Percentiles rank a stretch among this genome's conserved stretches.
These are phyloP conservation scores for Malurus elegans DNA, from an alignment of 2,113 vertebrate genomes.

Conservation along the genomic window DNA sequence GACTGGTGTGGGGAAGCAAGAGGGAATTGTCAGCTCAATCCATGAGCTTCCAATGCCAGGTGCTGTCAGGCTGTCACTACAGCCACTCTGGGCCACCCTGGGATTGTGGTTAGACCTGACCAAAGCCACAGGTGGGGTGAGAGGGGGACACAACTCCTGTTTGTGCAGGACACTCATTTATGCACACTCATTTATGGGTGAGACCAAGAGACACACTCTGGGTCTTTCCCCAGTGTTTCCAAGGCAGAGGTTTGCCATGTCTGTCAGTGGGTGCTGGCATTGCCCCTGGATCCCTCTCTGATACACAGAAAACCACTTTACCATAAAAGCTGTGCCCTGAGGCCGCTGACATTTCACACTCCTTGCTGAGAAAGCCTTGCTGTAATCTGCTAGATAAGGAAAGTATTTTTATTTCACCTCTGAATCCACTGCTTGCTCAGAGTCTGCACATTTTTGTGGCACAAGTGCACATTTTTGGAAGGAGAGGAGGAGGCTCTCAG, in stretches of 20 bases:
- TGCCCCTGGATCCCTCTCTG: neutral
- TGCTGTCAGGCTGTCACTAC: neutral
- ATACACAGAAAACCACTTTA: neutral
- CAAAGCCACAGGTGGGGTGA: neutral
- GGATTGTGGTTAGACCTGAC: neutral
- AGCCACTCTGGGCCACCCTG: neutral
- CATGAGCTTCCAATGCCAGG: accelerated
- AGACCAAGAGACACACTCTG: neutral
- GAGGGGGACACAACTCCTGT: neutral
- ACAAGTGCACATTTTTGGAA: constrained; percentile 30
- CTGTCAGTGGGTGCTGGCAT: neutral
- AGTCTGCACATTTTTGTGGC: neutral
- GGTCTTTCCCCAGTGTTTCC: neutral
- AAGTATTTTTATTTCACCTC: constrained; percentile 32
- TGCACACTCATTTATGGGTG: too few species aligned
- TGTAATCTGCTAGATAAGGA: constrained; percentile 39
- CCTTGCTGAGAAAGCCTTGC: neutral
- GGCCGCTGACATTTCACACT: neutral
- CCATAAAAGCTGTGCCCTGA: neutral
- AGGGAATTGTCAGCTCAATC: neutral
- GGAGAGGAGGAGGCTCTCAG: neutral
- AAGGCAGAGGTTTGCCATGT: neutral
- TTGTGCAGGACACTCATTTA: too few species aligned
- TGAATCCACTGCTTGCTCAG: neutral
- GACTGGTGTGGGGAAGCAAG: neutral